Conservation (phyloP, 92 coral and sea anemone genomes). For the Hydrozoanthus gracilis region DNA sequence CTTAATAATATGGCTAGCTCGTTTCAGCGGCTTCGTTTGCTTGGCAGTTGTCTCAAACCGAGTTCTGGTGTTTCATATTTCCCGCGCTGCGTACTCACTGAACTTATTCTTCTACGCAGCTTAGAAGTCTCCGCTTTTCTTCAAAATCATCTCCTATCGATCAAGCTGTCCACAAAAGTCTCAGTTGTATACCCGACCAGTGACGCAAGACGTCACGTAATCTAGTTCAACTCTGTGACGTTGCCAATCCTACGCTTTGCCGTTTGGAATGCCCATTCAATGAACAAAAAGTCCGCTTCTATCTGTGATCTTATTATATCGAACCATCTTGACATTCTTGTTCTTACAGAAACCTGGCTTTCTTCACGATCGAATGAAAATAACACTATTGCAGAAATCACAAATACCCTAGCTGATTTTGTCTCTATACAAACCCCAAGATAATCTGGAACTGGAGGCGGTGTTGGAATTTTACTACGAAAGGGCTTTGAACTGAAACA, state of each 20-base stretch:
- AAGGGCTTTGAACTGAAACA: slow-evolving; percentile 22
- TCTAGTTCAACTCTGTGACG: too few species aligned
- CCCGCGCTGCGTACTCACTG: background rate
- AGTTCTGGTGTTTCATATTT: too few species aligned
- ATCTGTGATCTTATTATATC: too few species aligned
- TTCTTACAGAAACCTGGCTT: slow-evolving; percentile 36
- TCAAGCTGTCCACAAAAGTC: slow-evolving; percentile 4
- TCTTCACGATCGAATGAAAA: slow-evolving; percentile 1
- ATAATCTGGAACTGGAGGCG: slow-evolving; percentile 1
- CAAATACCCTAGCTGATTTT: slow-evolving; percentile 22
- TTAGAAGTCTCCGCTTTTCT: background rate
- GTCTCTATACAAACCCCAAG: background rate
- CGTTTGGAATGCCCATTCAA: slow-evolving; percentile 45
- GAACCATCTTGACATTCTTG: background rate
- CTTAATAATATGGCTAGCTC: too few species aligned
- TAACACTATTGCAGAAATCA: slow-evolving; percentile 38
- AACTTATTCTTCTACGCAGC: background rate
- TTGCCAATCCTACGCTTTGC: slow-evolving; percentile 23
- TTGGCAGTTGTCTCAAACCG: too few species aligned
- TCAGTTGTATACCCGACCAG: background rate
- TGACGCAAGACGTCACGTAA: slow-evolving; percentile 10
- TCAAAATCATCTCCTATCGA: background rate
- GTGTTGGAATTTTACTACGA: slow-evolving; percentile 20
- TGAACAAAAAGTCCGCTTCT: slow-evolving; percentile 20
- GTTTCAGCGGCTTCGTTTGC: too few species aligned